A percentile compares a stretch with the other conserved stretches of the same genome.
Conservation (phyloP, 2,113 vertebrate species). For the Otocyon megalotis region DNA sequence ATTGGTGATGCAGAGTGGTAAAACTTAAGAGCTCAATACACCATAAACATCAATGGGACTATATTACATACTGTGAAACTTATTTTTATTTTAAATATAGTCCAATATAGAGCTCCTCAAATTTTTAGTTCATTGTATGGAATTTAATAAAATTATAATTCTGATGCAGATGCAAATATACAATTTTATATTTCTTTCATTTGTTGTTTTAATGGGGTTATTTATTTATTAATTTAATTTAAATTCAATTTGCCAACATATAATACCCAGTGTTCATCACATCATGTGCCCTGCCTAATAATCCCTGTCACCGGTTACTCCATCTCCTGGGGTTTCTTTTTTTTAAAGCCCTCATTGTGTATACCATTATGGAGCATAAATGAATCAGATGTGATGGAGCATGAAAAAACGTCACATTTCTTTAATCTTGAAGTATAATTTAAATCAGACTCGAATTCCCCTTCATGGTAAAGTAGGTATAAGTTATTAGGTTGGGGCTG, state of each 20-base stretch:
- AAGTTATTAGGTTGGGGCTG: not conserved
- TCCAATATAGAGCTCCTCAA: not conserved
- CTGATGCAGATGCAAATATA: conserved; percentile 62
- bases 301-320: too few species aligned
- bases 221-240: too few species aligned
- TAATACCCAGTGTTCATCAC: too few species aligned
- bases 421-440: conserved; percentile 52
- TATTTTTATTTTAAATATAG: conserved; percentile 66
- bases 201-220: not conserved
- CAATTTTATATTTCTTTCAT: conserved; percentile 51
- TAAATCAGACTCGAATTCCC: not conserved
- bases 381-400: not conserved
- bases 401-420: not conserved
- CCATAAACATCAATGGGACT: conserved; percentile 32
- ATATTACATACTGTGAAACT: conserved; percentile 4
- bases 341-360: not conserved
- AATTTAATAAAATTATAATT: conserved; percentile 79
- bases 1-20: conserved; percentile 98
- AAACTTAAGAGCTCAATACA: conserved; percentile 65
- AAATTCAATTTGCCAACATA: too few species aligned
- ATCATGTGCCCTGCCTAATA: too few species aligned
- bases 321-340: not conserved
- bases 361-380: not conserved
- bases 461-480: not conserved
- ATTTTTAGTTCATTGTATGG: conserved; percentile 63